Base-by-base conservation (phyloP, 2,113 vertebrate genomes). In the Paraplagusia blochii region DNA sequence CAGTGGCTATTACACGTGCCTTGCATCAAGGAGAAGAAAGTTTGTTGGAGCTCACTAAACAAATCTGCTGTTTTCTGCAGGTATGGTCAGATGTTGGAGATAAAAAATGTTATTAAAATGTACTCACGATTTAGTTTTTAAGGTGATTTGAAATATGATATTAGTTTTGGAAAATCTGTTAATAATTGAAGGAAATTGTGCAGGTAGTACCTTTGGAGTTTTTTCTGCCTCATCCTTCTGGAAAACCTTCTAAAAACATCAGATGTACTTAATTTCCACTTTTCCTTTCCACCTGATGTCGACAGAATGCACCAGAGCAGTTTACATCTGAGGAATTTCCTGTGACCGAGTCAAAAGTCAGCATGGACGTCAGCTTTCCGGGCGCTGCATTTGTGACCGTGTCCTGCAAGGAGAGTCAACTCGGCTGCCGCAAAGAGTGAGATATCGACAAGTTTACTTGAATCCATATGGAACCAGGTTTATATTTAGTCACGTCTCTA, bases 381-480 rank as follows among this genome's bases (percentile, higher is more conserved):
- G 96, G 96, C 0, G 95, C 97, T 2, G 95, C 96, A 0, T 99
- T 99, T 74, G 95, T 98, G 4, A 91, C 95, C 0, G 90, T 95
- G 11, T 98, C 97, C 76, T 99, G 97, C 82, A 98, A 95, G 85
- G 97, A 99, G 84, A 95, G 95, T 68, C 95, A 95, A 66, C 91
- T 95, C 29, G 95, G 96, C 48, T 96, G 96, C 79, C 93, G 96
- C 63, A 99, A 99, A 89, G 96, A 98, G 97, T 99, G 79, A 93
- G 95, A 81, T 16, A 13, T 18, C 36, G 9, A 16, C 4, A 48
- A 33, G 0, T 34, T 4, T 61, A 36, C 57, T 45, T 36, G 10
- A 3, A 19, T 46, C 11, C 42, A 43, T 7, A 9, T 46, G 8
- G 2, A 16, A n/a, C 2, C 44, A 18, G 36, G 60, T 36, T 36